These are phyloP conservation scores for Sandelia bainsii DNA, from an alignment of 2,797 vertebrate genomes.

Conservation along the genomic window DNA sequence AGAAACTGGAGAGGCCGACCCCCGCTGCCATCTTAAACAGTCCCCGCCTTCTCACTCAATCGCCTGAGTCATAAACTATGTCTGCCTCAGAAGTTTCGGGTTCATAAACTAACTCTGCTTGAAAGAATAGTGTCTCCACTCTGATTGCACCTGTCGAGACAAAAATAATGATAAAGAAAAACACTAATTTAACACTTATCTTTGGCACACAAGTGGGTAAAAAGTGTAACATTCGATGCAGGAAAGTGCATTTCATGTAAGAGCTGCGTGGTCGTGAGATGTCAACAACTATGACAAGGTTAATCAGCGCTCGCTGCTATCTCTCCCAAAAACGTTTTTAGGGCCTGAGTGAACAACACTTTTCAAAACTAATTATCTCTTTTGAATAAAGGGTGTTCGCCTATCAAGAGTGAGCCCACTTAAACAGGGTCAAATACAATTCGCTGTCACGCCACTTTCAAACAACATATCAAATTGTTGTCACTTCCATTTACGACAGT, in stretches of 20 bases:
- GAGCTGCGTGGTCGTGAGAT: conserved; percentile 50
- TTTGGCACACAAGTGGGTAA: conserved; percentile 1
- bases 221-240: not conserved
- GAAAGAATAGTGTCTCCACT: conserved; percentile 39
- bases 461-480: conserved; percentile 81
- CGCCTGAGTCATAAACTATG: conserved; percentile 69
- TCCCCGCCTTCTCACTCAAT: conserved; percentile 14
- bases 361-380: conserved; percentile 78
- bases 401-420: conserved; percentile 72
- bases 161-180: conserved; percentile 57
- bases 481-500: conserved; percentile 76
- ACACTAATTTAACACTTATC: conserved; percentile 70
- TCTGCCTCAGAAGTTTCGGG: conserved; percentile 54
- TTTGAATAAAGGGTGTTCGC: conserved; percentile 71
- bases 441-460: conserved; percentile 72
- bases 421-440: conserved; percentile 76
- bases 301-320: conserved; percentile 63
- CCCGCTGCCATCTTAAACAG: conserved; percentile 11
- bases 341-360: conserved; percentile 53
- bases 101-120: conserved; percentile 37
- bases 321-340: conserved; percentile 46
- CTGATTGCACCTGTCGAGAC: conserved; percentile 49
- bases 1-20: conserved; percentile 45
- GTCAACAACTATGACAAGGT: conserved; percentile 73
- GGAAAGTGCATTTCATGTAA: conserved; percentile 7